Base-by-base conservation (phyloP, 2,888 invertebrate species). In the Drosophila mimetica region DNA sequence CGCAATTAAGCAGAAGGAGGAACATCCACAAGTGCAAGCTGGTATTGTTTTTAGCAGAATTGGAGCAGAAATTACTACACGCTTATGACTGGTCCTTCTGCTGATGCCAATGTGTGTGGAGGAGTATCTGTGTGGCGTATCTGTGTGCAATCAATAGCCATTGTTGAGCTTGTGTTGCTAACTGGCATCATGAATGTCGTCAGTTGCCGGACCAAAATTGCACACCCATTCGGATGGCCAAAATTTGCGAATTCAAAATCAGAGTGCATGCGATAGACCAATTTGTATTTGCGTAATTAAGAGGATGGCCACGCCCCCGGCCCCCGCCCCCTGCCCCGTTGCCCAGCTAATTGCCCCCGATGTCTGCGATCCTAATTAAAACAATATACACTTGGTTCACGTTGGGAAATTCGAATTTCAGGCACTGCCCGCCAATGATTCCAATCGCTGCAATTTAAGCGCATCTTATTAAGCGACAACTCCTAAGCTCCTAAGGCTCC, bases 261-360 rank as follows among this genome's bases (percentile, higher is more conserved):
- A 37, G 67, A 50, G 67, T 69, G 74, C 81, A 74, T 71, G 74
- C 57, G 67, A 66, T 64, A 58, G 51, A 73, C 58, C 70, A 74
- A 86, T 80, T 80, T 84, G 87, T 72, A 59, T 71, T 66, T 63
- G 54, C 70, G 61, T 77, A 84, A 80, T 81, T 86, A 84, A 75
- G 78, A 64, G 65, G 51, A 63, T 47, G 28, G n/a, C 46, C 51
- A 42, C 18, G 28, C 37, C 39, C 71, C 16, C 16, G 11, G 28
- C 39, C 58, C 14, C 18, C 16, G 9, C 9, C 16, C 16, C 34
- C 39, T 9, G 4, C 41, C 41, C 44, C 4, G n/a, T 25, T 13
- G 28, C 18, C 36, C 25, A 13, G 8, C 76, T 71, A 77, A 80
- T 85, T 75, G 76, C 41, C 57, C 39, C 37, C 36, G 46, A 47